Percentiles rank a stretch among this genome's conserved stretches.
Evolutionary conservation across 2,888 invertebrate genomes (phyloP).

Genomic region (Phyllotreta cruciferae): DNA sequence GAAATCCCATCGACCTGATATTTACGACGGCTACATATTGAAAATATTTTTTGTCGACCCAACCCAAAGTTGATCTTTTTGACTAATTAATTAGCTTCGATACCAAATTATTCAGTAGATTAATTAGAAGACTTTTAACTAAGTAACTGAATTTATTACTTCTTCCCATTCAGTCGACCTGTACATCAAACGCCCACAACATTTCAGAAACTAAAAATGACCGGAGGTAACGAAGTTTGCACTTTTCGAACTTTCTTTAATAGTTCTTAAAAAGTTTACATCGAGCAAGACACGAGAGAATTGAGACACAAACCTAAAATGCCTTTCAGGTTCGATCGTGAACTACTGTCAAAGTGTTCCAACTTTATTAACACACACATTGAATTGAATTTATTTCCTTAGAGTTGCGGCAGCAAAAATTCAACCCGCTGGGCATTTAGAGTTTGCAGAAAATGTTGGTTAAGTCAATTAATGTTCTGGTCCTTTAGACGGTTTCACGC

Average conservation of each 20-base stretch:
- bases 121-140: background rate
- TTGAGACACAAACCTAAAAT: slow-evolving; percentile 6
- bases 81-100: too few species aligned
- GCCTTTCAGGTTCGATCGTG: slow-evolving; percentile 2
- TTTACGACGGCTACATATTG: too few species aligned
- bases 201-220: too few species aligned
- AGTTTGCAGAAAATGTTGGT: background rate
- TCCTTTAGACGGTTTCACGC: too few species aligned
- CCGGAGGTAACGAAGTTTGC: too few species aligned
- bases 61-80: too few species aligned
- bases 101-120: too few species aligned
- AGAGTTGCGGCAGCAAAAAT: background rate
- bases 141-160: background rate
- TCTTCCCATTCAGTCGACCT: background rate
- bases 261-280: slow-evolving; percentile 7
- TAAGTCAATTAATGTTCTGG: background rate
- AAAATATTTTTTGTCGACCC: too few species aligned
- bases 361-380: slow-evolving; percentile 16
- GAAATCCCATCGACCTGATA: too few species aligned
- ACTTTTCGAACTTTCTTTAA: too few species aligned
- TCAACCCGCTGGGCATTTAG: background rate
- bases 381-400: slow-evolving; percentile 4
- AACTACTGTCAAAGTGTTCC: slow-evolving; percentile 8
- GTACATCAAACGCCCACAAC: too few species aligned
- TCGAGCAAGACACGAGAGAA: background rate